Evolutionary conservation across 2,113 vertebrate species (phyloP).

Genomic region (Melanerpes formicivorus): DNA sequence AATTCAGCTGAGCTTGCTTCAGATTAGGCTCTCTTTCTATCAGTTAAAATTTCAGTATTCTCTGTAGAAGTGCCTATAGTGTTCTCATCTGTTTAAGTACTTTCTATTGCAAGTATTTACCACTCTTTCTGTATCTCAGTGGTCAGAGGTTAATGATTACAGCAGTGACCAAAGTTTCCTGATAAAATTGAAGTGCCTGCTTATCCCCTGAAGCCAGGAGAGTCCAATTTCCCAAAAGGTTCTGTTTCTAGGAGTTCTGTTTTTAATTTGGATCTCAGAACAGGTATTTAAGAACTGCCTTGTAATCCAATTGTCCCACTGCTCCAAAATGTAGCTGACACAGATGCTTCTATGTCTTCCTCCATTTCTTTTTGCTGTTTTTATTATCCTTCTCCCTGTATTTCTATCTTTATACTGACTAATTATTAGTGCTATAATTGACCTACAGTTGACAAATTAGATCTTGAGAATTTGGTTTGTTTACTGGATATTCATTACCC

Average conservation of each 20-base stretch:
- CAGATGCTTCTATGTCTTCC: background rate
- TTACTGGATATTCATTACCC: background rate
- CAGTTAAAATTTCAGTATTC: background rate
- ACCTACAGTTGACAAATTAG: background rate
- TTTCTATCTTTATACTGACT: background rate
- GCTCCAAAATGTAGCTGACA: background rate
- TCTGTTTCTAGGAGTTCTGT: background rate
- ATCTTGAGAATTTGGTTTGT: background rate
- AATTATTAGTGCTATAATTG: background rate
- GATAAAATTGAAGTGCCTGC: background rate
- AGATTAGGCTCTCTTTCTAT: background rate
- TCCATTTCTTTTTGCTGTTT: fast-evolving
- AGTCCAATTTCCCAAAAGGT: background rate
- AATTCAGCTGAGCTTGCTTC: background rate
- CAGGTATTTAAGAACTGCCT: background rate
- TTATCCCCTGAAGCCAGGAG: background rate
- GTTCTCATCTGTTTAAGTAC: background rate
- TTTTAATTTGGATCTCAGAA: background rate
- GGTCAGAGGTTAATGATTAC: background rate
- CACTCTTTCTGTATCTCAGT: background rate
- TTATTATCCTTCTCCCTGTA: background rate
- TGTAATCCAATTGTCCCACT: background rate
- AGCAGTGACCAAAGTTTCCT: background rate
- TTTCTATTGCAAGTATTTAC: background rate
- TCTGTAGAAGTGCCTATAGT: background rate